phyloP scores from a whole-genome alignment of 2,888 invertebrate genomes.

The Leistus spinibarbis region DNA sequence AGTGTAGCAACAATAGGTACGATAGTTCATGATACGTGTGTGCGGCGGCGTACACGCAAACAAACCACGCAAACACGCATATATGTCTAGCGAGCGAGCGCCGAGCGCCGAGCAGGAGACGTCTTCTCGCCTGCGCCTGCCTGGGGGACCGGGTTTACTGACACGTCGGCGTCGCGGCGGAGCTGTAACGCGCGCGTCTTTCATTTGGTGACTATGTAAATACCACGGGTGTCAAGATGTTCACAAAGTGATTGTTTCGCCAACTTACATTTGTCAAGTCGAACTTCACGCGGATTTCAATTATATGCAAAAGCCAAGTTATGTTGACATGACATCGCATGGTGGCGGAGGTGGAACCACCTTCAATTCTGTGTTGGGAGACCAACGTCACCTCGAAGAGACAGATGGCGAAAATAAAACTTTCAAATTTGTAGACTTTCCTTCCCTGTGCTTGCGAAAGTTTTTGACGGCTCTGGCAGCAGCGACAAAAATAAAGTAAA shows the following conservation, averaged over 20 bases:
- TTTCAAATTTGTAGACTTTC: slow-evolving; percentile 29
- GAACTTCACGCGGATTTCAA: slow-evolving; percentile 34
- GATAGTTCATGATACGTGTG: neutral
- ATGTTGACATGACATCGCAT: slow-evolving; percentile 33
- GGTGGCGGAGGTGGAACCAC: neutral
- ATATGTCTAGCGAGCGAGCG: neutral
- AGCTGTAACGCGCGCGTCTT: slow-evolving; percentile 10
- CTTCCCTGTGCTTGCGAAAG: neutral
- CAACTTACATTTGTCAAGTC: slow-evolving; percentile 35
- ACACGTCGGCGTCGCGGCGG: neutral
- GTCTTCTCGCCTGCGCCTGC: neutral
- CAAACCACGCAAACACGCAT: slow-evolving; percentile 6
- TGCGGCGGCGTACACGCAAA: neutral
- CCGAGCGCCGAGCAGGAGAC: no score
- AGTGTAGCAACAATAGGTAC: neutral
- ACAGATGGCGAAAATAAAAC: slow-evolving; percentile 37
- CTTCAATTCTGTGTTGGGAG: slow-evolving; percentile 17
- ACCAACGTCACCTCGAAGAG: slow-evolving; percentile 1
- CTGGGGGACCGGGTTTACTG: neutral
- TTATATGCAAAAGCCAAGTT: slow-evolving; percentile 37
- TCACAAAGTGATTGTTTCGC: slow-evolving; percentile 38
- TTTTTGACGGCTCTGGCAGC: neutral
- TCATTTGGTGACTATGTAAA: slow-evolving; percentile 35
- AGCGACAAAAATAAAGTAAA: neutral
- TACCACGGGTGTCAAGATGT: slow-evolving; percentile 32